Conservation (phyloP, 2,888 invertebrate species). For the Spodoptera littoralis region DNA sequence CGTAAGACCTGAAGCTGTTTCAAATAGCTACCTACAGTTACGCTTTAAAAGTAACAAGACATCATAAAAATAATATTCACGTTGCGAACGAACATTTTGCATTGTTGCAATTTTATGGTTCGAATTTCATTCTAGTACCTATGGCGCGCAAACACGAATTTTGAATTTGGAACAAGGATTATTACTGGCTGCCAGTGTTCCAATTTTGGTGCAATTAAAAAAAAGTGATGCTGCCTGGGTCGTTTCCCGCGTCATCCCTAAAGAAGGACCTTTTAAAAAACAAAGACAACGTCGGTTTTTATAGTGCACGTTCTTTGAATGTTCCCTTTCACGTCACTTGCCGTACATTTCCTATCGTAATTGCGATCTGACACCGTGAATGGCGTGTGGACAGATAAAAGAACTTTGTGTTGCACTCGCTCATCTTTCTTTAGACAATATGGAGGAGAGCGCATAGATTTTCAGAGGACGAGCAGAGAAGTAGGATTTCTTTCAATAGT, state of each 20-base stretch:
- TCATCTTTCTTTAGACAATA: conserved; percentile 48
- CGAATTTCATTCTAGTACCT: background rate
- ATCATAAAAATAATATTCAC: no score
- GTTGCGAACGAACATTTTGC: no score
- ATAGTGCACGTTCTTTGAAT: conserved; percentile 53
- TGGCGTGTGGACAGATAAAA: conserved; percentile 62
- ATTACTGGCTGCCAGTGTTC: conserved; percentile 11
- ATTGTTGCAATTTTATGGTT: no score
- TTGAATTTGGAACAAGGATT: conserved; percentile 15
- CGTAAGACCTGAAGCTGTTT: no score
- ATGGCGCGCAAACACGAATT: background rate
- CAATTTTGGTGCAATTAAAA: conserved; percentile 38
- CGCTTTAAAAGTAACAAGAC: no score
- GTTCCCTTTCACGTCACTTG: conserved; percentile 66
- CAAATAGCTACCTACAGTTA: no score
- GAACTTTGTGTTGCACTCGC: conserved; percentile 49
- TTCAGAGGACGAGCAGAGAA: background rate
- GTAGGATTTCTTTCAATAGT: background rate
- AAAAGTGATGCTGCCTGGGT: conserved; percentile 37
- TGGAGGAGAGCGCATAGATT: conserved; percentile 36
- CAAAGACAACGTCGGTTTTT: conserved; percentile 56
- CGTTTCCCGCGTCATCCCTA: conserved; percentile 41
- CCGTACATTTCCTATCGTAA: conserved; percentile 69
- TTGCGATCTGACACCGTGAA: conserved; percentile 71
- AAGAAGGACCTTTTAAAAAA: conserved; percentile 57